phyloP scores from a whole-genome alignment of 2,113 vertebrate species.

The Calidris pugnax region DNA sequence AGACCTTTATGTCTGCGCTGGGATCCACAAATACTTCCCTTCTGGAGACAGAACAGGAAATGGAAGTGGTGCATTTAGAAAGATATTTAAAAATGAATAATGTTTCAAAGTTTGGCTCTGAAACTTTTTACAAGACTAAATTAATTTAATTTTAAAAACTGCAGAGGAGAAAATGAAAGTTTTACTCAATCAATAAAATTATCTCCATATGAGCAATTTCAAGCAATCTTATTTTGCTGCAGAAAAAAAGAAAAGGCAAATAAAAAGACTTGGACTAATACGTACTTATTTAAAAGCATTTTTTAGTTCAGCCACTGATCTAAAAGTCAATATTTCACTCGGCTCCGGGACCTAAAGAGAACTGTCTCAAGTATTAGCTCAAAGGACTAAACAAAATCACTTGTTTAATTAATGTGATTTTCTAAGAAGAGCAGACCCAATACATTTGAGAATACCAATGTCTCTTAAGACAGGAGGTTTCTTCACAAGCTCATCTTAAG shows the following conservation, averaged over 20 bases:
- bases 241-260: neutral
- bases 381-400: conserved; percentile 60
- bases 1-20: neutral
- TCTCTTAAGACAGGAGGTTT: conserved; percentile 52
- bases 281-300: neutral
- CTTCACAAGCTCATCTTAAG: conserved; percentile 35
- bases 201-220: neutral
- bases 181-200: neutral
- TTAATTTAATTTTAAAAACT: neutral
- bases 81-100: neutral
- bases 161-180: neutral
- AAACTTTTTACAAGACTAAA: neutral
- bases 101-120: neutral
- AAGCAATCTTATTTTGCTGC: neutral
- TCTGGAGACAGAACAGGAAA: neutral
- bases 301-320: conserved; percentile 12
- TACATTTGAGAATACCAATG: conserved; percentile 44
- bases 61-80: neutral
- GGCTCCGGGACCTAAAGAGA: conserved; percentile 9
- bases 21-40: neutral
- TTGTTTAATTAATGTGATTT: conserved; percentile 60
- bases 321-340: conserved; percentile 41
- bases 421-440: conserved; percentile 22
- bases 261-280: neutral
- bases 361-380: conserved; percentile 25